phyloP scores from a whole-genome alignment of 2,888 invertebrate genomes.

The Barypeithes pellucidus region DNA sequence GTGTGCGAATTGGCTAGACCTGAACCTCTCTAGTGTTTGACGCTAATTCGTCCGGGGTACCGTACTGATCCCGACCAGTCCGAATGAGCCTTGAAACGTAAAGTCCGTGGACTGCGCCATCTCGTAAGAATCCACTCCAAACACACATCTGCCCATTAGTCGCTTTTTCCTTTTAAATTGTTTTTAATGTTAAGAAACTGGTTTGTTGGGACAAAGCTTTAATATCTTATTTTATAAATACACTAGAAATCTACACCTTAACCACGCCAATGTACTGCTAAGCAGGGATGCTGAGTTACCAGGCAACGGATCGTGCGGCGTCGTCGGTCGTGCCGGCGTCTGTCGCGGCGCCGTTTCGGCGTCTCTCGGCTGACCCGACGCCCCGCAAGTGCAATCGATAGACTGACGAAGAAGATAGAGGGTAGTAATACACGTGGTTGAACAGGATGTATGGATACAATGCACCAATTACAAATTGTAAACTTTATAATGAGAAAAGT shows the following conservation, averaged over 20 bases:
- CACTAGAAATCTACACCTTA: neutral
- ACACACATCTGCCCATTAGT: too few relatives aligned
- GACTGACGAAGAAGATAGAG: conserved; percentile 38
- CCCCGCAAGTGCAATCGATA: conserved; percentile 57
- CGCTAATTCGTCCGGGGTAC: too few relatives aligned
- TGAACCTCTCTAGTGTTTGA: too few relatives aligned
- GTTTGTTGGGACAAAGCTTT: neutral
- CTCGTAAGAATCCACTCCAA: too few relatives aligned
- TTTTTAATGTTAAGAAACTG: too few relatives aligned
- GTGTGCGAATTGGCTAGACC: too few relatives aligned
- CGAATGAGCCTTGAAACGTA: too few relatives aligned
- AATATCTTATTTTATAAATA: neutral
- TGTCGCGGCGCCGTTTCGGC: conserved; percentile 70
- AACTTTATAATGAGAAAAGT: neutral
- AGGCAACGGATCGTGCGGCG: conserved; percentile 68
- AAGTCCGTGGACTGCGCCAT: too few relatives aligned
- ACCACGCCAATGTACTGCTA: conserved; percentile 46
- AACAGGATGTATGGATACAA: conserved; percentile 20
- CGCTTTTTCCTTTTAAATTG: too few relatives aligned
- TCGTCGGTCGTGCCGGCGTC: conserved; percentile 60
- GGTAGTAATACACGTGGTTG: conserved; percentile 45
- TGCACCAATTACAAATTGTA: conserved; percentile 36
- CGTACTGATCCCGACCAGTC: too few relatives aligned
- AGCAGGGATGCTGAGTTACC: conserved; percentile 70
- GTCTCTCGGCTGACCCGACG: conserved; percentile 55